Percentiles rank a stretch among this genome's conserved stretches.
Evolutionary conservation across 2,797 vertebrate species (phyloP).

Genomic region (Phylloscopus collybita): DNA sequence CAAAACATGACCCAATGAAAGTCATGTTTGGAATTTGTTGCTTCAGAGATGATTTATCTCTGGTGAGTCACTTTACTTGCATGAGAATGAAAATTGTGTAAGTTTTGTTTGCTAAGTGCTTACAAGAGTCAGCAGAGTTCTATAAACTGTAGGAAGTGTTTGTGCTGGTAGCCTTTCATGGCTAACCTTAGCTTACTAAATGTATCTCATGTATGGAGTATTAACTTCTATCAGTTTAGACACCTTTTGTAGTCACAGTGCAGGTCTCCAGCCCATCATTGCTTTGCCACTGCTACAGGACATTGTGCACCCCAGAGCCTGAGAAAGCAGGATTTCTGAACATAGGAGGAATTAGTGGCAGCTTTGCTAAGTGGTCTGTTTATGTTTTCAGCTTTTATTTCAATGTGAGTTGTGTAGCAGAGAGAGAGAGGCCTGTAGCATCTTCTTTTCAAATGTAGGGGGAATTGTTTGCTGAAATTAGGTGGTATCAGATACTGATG

Average conservation of each 20-base stretch:
- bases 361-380: background rate
- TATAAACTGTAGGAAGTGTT: background rate
- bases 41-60: background rate
- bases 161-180: background rate
- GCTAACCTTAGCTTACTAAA: too few relatives aligned
- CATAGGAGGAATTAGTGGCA: background rate
- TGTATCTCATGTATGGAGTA: accelerated
- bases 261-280: background rate
- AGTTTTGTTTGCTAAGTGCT: background rate
- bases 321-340: background rate
- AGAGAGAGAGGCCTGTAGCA: background rate
- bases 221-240: background rate
- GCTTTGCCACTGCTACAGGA: background rate
- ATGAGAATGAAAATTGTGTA: background rate
- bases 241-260: background rate
- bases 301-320: background rate
- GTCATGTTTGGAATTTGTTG: background rate
- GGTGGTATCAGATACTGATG: background rate
- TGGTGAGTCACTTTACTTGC: background rate
- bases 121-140: background rate
- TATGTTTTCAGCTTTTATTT: background rate
- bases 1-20: background rate
- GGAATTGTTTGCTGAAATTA: background rate
- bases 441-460: background rate
- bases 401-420: background rate